Base-by-base conservation (phyloP, 2,113 vertebrate species). In the Syngnathus scovelli region DNA sequence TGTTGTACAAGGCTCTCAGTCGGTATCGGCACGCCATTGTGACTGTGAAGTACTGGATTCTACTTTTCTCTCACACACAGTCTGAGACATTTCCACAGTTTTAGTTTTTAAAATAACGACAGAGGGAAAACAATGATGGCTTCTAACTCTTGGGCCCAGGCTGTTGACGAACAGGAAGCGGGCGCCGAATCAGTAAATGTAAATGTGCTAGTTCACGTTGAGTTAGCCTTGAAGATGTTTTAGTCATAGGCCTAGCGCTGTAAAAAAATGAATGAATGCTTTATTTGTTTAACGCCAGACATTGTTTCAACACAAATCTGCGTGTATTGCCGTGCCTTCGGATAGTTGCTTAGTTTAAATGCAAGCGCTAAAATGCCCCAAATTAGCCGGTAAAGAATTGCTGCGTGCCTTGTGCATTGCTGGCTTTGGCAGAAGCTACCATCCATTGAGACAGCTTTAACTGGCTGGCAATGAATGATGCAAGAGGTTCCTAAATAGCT, bases 91-190 rank as follows among this genome's bases (percentile, higher is more conserved):
- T 10, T 70, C 33, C 15, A 12, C 27, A 15, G n/a, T 7, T 21
- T 38, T 13, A 36, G 74, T 70, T 41, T 41, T 10, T 7, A 1
- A 18, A 33, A 13, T 41, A 68, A 64, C 5, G 1, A 64, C 66
- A 64, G 11, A 12, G 41, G 11, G 51, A 4, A 59, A 64, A 66
- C 56, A 63, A 68, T 56, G 36, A 96, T 97, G 96, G 93, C 96
- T 68, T 93, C 96, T 43, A 94, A 97, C 80, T 97, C 95, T 3
- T 97, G 94, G 96, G 95, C 96, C 6, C 85, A 93, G 83, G 95
- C 96, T 11, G 95, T 98, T 76, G 96, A 97, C 61, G 90, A 94
- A 80, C 96, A 98, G 85, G 96, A 98, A 82, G 94, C 94, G 1
- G 94, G 94, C n/a, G 95, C 94, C 0, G 93, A 94, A 82, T 98